Base-by-base conservation (phyloP, 2,113 vertebrate species). In the Pseudorhombus dupliciocellatus region DNA sequence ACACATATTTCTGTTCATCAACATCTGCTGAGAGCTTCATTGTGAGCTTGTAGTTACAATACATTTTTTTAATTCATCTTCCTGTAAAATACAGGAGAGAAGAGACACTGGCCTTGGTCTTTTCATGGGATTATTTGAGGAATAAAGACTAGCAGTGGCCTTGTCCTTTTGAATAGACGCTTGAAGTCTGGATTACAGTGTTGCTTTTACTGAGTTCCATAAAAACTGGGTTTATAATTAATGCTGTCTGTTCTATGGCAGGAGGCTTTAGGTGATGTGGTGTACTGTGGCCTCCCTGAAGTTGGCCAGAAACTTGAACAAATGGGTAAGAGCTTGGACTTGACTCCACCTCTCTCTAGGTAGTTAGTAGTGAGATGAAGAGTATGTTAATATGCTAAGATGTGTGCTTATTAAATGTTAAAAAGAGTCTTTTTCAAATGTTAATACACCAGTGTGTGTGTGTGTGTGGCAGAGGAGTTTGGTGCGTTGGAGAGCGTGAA, bases 401-500 rank as follows among this genome's bases (percentile, higher is more conserved):
- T 20, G 15, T 4, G 3, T 25, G 16, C n/a, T n/a, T n/a, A n/a
- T n/a, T n/a, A 25, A 26, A 5, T 18, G 42, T 46, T 15, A 20
- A 46, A 46, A 46, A 18, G 1, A 46, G 10, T 10, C 34, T 37
- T 59, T 4, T n/a, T 11, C 10, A 21, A 34, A 34, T 30, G 16
- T 30, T 55, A 55, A 56, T n/a, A 18, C 26, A n/a, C 28, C 11
- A 16, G 15, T 9, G 3, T 37, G 1, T 37, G 4, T 67, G 31
- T 74, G n/a, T 70, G 10, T 72, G 26, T 88, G 87, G 42, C 85
- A 99, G 98, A 98, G 87, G 97, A 99, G 87, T 99, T 97, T 90
- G 98, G 98, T 69, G 96, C 94, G 70, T 92, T 99, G 93, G 98
- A 99, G 92, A 99, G 98, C 7, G 98, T 99, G 74, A 99, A 99